Evolutionary conservation across 1,140 invertebrate species (phyloP).

Genomic region (Microplitis demolitor): DNA sequence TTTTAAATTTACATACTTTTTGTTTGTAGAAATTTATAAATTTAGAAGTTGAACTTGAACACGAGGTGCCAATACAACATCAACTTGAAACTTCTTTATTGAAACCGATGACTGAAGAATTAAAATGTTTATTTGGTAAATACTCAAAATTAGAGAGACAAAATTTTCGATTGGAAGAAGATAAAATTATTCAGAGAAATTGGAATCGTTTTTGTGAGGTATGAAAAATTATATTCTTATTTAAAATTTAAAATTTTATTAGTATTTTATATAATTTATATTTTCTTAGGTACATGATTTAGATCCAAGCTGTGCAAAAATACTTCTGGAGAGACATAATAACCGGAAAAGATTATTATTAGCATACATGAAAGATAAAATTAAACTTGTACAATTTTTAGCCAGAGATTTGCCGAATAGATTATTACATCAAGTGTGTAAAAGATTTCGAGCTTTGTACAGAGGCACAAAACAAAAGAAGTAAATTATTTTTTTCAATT

Average conservation of each 20-base stretch:
- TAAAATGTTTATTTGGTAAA: conserved; percentile 38
- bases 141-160: conserved; percentile 42
- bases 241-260: background rate
- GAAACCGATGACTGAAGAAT: conserved; percentile 14
- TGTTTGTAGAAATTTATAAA: conserved; percentile 39
- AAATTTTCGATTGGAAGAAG: conserved; percentile 39
- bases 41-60: conserved; percentile 39
- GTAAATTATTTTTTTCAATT: too few relatives aligned
- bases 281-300: conserved; percentile 44
- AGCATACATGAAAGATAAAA: conserved; percentile 31
- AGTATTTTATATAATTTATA: background rate
- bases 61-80: conserved; percentile 49
- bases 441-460: conserved; percentile 44
- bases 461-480: background rate
- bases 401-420: conserved; percentile 49
- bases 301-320: conserved; percentile 34
- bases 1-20: conserved; percentile 12
- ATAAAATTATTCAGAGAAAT: conserved; percentile 47
- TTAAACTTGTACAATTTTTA: conserved; percentile 52
- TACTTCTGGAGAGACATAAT: conserved; percentile 41
- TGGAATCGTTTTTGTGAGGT: conserved; percentile 55
- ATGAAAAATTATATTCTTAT: conserved; percentile 17
- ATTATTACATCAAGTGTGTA: conserved; percentile 46
- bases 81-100: conserved; percentile 40
- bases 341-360: conserved; percentile 34